Base-by-base conservation (phyloP, 2,113 vertebrate genomes). In the Lophius piscatorius region DNA sequence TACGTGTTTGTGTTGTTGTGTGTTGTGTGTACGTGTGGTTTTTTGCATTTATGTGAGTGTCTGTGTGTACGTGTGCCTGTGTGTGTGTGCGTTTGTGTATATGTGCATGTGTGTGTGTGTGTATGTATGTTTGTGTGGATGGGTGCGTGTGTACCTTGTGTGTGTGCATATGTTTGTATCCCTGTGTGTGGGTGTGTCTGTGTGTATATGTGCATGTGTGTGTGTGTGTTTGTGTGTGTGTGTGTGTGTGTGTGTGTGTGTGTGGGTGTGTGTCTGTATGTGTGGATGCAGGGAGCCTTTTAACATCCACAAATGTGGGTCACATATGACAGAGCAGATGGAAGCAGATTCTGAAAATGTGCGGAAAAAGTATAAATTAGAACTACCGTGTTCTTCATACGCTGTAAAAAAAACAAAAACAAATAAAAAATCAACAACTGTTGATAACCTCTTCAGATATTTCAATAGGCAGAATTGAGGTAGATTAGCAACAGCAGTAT, bases 251-350 rank as follows among this genome's bases (percentile, higher is more conserved):
- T 54, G 67, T 48, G 57, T 38, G 35, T 48, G 33, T 24, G 22
- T 20, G n/a, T n/a, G n/a, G n/a, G n/a, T n/a, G n/a, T n/a, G n/a
- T n/a, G n/a, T n/a, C n/a, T n/a, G n/a, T n/a, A n/a, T n/a, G n/a
- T n/a, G n/a, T n/a, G 24, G 14, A 23, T 24, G 48, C 18, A 21
- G 45, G 21, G 33, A 35, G 23, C 23, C 46, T 35, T 55, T 47
- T n/a, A 39, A 35, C 34, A 42, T 68, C 59, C 57, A 42, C 48
- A 33, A 55, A 84, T 74, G 55, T 74, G 79, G 64, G 71, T 83
- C 71, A 73, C 46, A 41, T 63, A 46, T 63, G 50, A 74, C 39
- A 50, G 65, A 78, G 11, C 73, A 81, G 63, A 77, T 77, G 61
- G 54, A 78, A 10, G 39, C 21, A 55, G 41, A 48, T 7, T 35